Evolutionary conservation across 2,113 vertebrate genomes (phyloP).

Genomic region (Oreotrochilus melanogaster): DNA sequence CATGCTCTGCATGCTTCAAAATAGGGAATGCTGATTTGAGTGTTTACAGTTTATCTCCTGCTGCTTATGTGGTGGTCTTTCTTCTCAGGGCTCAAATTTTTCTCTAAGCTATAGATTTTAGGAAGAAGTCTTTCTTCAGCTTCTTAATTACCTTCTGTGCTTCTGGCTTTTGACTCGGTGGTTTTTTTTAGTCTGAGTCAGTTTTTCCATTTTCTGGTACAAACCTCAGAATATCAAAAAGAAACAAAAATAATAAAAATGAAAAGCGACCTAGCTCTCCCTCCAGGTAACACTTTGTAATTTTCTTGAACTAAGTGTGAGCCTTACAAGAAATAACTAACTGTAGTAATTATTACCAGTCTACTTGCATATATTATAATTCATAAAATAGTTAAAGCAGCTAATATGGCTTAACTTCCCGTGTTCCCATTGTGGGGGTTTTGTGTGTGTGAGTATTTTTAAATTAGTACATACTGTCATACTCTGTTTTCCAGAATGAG

Average conservation of each 20-base stretch:
- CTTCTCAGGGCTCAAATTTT: background rate
- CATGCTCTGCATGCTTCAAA: background rate
- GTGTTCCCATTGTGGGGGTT: background rate
- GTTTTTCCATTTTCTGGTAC: background rate
- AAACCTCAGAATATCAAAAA: background rate
- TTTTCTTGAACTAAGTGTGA: background rate
- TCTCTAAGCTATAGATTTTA: background rate
- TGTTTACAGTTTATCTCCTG: background rate
- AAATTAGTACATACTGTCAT: background rate
- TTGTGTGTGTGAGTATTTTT: no score
- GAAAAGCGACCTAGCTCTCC: background rate
- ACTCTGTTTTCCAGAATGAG: background rate
- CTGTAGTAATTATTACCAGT: background rate
- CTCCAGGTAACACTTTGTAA: background rate
- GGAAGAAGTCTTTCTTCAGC: background rate
- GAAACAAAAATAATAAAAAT: background rate
- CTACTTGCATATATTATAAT: background rate
- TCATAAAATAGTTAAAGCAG: background rate
- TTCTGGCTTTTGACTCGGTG: background rate
- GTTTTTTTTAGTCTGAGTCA: background rate
- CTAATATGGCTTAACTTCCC: background rate
- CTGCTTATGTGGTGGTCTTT: background rate
- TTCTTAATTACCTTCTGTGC: background rate
- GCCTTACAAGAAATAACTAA: background rate
- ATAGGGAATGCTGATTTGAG: background rate